Evolutionary conservation across 2,888 invertebrate species (phyloP), one percentile per base, ranked within the genome.

Genomic region (Acleris literana): DNA sequence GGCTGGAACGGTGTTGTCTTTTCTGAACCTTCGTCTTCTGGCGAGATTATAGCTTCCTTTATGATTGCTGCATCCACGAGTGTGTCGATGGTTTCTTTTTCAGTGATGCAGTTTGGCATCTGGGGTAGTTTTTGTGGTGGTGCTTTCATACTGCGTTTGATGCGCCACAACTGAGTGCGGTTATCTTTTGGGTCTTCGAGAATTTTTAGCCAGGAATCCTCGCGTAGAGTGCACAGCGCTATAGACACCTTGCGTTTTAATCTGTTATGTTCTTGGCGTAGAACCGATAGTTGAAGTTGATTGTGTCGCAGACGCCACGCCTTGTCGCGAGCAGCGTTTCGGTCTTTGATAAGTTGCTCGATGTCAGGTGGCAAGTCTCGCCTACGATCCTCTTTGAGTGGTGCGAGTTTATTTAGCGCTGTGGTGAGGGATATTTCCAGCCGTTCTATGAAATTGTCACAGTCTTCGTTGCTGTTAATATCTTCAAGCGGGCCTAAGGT

Each of bases 271-370:
- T 53, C 48, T 48, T 48, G 48, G 18, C 48, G 48, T 17, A 48
- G 48, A 48, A 7, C 48, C 7, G 48, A 17, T 48, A 1, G 48
- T 18, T 18, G 48, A 6, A 48, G 7, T 18, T 18, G 48, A 7
- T 58, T 48, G 33, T 58, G 58, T 13, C 60, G 22, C 9, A 60
- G 20, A 18, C 52, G 60, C 60, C 60, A 60, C 11, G 52, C 60
- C n/a, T n/a, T n/a, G n/a, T n/a, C n/a, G n/a, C n/a, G n/a, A n/a
- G n/a, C n/a, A n/a, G n/a, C n/a, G n/a, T n/a, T n/a, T n/a, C n/a
- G n/a, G n/a, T n/a, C n/a, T n/a, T n/a, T n/a, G n/a, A n/a, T n/a
- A n/a, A n/a, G n/a, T n/a, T n/a, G n/a, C n/a, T n/a, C n/a, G n/a
- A n/a, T n/a, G n/a, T n/a, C n/a, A n/a, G n/a, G n/a, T n/a, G n/a